A percentile compares a stretch with the other conserved stretches of the same genome.
Evolutionary conservation across 2,888 invertebrate genomes (phyloP).

Genomic region (Molorchus minor): DNA sequence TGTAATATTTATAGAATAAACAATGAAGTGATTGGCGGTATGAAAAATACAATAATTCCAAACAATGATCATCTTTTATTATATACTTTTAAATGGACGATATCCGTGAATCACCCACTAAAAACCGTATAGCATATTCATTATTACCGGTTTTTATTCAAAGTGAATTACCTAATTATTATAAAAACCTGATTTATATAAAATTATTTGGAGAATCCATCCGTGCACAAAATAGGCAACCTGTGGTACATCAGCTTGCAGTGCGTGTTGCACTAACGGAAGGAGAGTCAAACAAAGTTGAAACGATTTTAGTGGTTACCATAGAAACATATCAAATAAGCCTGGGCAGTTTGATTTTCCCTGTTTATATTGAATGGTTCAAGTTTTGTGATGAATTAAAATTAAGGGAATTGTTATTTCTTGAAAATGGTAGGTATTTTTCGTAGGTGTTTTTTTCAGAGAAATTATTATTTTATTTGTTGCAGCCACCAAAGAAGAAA

Average conservation of each 20-base stretch:
- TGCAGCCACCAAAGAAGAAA: conserved; percentile 56
- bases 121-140: too few species aligned
- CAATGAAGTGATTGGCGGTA: not conserved
- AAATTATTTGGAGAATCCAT: too few species aligned
- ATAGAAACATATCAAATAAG: not conserved
- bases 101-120: too few species aligned
- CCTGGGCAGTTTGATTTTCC: not conserved
- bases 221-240: too few species aligned
- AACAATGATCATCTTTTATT: too few species aligned
- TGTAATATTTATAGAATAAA: not conserved
- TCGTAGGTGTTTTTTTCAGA: not conserved
- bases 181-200: too few species aligned
- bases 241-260: too few species aligned
- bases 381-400: not conserved
- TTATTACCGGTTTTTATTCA: too few species aligned
- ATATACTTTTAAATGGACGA: too few species aligned
- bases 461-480: conserved; percentile 17
- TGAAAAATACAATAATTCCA: not conserved
- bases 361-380: not conserved
- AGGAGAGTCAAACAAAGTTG: not conserved
- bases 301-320: not conserved
- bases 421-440: conserved; percentile 1
- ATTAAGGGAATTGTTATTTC: not conserved
- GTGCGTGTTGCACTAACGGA: not conserved
- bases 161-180: too few species aligned